phyloP scores from a whole-genome alignment of 2,888 invertebrate species.

The Byasa hedistus region DNA sequence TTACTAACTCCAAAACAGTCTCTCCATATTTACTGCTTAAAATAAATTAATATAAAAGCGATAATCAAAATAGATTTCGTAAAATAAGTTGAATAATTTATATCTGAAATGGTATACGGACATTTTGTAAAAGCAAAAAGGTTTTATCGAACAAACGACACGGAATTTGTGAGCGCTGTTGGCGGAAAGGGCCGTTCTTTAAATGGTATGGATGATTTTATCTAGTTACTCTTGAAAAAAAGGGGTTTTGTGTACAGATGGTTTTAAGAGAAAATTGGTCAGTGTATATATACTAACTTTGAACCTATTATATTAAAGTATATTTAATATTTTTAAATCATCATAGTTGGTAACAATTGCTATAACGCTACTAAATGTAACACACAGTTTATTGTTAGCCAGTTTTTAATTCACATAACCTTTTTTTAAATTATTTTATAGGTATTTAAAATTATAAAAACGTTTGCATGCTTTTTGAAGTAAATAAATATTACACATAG shows the following conservation, averaged over 20 bases:
- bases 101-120: background rate
- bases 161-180: background rate
- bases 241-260: background rate
- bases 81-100: background rate
- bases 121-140: background rate
- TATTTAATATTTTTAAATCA: too few species aligned
- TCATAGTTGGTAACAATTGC: too few species aligned
- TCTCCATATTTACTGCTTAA: background rate
- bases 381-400: too few species aligned
- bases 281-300: background rate
- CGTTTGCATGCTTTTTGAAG: background rate
- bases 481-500: conserved; percentile 13
- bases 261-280: background rate
- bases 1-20: background rate
- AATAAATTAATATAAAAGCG: background rate
- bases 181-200: conserved; percentile 15
- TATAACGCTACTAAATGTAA: too few species aligned
- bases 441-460: conserved; percentile 4
- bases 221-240: conserved; percentile 1
- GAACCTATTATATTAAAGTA: background rate
- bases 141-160: conserved; percentile 3
- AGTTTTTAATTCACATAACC: too few species aligned
- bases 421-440: background rate
- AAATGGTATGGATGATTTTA: conserved; percentile 17
- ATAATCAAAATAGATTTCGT: background rate